These are phyloP conservation scores for Cantharis flavilabris DNA, from an alignment of 2,888 invertebrate genomes.

Conservation along the genomic window DNA sequence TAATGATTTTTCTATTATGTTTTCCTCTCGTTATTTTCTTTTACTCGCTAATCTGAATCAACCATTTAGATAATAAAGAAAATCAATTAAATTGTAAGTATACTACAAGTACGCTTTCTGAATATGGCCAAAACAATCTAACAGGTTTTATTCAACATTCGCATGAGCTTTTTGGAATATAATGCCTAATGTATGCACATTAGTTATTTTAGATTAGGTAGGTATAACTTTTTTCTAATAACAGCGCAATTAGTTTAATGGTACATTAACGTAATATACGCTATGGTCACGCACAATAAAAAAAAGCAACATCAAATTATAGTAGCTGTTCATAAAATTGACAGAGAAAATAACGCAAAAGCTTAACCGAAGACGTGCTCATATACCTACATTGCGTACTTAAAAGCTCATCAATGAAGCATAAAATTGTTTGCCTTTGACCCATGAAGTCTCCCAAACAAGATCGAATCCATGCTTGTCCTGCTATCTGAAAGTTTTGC, in stretches of 20 bases:
- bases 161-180: neutral
- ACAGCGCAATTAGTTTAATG: neutral
- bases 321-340: neutral
- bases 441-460: neutral
- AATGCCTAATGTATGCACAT: neutral
- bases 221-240: neutral
- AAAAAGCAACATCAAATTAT: neutral
- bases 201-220: neutral
- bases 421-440: neutral
- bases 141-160: neutral
- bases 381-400: neutral
- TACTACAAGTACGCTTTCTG: neutral
- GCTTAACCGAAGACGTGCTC: neutral
- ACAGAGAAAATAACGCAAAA: neutral
- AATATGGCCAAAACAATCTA: neutral
- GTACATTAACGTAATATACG: neutral
- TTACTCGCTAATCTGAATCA: neutral
- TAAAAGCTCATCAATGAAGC: neutral
- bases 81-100: neutral
- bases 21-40: neutral
- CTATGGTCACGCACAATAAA: neutral
- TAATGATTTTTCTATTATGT: slow-evolving; percentile 7
- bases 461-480: too few species aligned
- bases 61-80: neutral
- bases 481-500: too few species aligned